Evolutionary conservation across 2,888 invertebrate species (phyloP).

Genomic region (Drosophila borealis): DNA sequence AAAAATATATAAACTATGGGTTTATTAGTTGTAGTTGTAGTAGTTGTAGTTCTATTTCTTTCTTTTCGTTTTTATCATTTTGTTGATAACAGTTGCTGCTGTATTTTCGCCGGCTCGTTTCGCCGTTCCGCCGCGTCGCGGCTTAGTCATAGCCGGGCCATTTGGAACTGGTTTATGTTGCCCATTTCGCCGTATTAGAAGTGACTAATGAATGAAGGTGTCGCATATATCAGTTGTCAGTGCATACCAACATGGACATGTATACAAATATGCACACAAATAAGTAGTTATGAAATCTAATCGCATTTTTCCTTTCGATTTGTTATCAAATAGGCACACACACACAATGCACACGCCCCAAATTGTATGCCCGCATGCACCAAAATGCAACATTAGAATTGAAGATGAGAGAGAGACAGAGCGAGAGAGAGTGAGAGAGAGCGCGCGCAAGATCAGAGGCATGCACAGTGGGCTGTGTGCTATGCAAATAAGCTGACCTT

Average conservation of each 20-base stretch:
- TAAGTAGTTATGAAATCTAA: constrained; percentile 64
- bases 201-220: constrained; percentile 48
- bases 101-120: constrained; percentile 41
- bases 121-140: constrained; percentile 23
- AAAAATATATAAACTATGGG: constrained; percentile 15
- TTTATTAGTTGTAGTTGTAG: constrained; percentile 10
- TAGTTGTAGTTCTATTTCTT: constrained; percentile 19
- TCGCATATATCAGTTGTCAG: constrained; percentile 34
- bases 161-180: constrained; percentile 53
- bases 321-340: constrained; percentile 56
- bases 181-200: constrained; percentile 35
- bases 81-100: constrained; percentile 46
- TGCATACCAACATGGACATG: constrained; percentile 13
- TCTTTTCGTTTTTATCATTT: constrained; percentile 5
- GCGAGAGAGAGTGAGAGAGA: background rate
- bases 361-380: constrained; percentile 44
- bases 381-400: constrained; percentile 26
- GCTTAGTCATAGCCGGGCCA: constrained; percentile 50
- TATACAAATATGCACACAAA: constrained; percentile 22
- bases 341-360: constrained; percentile 43
- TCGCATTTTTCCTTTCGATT: constrained; percentile 48
- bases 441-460: constrained; percentile 25
- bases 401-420: background rate
- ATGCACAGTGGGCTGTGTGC: constrained; percentile 41
- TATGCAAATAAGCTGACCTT: constrained; percentile 37